phyloP scores from a whole-genome alignment of 2,113 vertebrate genomes.

The Macaca mulatta region DNA sequence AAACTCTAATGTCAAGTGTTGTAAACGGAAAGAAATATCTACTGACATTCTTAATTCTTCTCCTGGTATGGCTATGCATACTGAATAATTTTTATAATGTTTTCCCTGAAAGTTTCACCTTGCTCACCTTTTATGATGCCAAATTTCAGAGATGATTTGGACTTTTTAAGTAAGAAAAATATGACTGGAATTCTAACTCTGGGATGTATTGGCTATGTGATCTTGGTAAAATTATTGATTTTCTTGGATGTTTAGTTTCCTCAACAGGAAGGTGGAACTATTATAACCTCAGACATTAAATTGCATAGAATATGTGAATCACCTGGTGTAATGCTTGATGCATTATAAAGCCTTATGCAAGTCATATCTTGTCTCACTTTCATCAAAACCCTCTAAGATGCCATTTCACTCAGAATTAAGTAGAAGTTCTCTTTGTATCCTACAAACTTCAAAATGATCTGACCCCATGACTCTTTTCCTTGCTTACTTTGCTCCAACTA shows the following conservation, averaged over 20 bases:
- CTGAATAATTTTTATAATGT: not conserved
- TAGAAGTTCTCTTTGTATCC: not conserved
- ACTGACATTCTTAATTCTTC: not conserved
- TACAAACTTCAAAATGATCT: not conserved
- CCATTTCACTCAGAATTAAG: not conserved
- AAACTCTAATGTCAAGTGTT: not conserved
- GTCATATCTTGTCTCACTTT: not conserved
- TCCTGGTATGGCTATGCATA: not conserved
- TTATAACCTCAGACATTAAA: not conserved
- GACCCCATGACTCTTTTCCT: not conserved
- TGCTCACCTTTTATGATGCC: not conserved
- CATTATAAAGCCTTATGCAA: not conserved
- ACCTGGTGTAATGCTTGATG: not conserved
- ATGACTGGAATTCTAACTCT: not conserved
- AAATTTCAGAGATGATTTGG: not conserved
- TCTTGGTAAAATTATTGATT: not conserved
- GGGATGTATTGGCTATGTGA: not conserved
- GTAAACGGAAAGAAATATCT: not conserved
- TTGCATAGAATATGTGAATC: not conserved
- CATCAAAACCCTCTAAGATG: not conserved
- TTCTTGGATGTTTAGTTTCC: not conserved
- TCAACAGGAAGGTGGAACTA: not conserved
- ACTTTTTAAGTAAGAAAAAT: not conserved
- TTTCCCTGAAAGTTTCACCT: not conserved
- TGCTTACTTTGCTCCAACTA: not conserved